Base-by-base conservation (phyloP, 1,140 invertebrate genomes). In the Monochamus saltuarius region DNA sequence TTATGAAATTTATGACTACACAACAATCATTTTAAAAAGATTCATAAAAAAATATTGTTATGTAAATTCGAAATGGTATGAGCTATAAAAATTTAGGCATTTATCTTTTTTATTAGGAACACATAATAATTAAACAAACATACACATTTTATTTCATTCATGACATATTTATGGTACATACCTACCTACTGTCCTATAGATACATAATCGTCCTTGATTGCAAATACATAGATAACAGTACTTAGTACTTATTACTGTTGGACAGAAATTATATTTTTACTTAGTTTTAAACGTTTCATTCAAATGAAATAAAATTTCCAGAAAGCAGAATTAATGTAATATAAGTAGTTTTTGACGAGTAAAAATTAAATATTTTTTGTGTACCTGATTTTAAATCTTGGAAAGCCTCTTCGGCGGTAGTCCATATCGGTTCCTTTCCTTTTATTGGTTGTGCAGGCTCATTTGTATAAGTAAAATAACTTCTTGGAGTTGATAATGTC, bases 381-480 rank as follows among this genome's bases (percentile, higher is more conserved):
- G 69, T 73, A 80, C 78, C 73, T 38, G 78, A 80, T 66, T 80
- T 73, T 34, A 81, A 72, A 42, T 69, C 68, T 64, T 74, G 64
- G 37, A 81, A 77, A 22, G 78, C 78, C 60, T 80, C 73, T 53
- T 80, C 75, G 13, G 78, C 70, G 8, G 73, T 63, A 7, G 66
- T 64, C 69, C 73, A 78, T 72, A 78, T 79, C 10, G 80, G 80
- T 58, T 79, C 74, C 50, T 75, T 77, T 14, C 74, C 74, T 50
- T 72, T 66, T 43, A 75, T 72, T 13, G 69, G 70, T 14, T 73
- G 70, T 22, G 79, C 71, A 0, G 80, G 80, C 59, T 83, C 81
- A 29, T 78, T 80, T 16, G 77, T 75, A 40, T 82, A 82, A 0
- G 81, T 80, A 59, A 78, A 82, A 69, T 77, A 83, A 9, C 53